Evolutionary conservation across 2,113 vertebrate species (phyloP), one percentile per base, ranked within the genome.

Genomic region (Hystrix cristata): DNA sequence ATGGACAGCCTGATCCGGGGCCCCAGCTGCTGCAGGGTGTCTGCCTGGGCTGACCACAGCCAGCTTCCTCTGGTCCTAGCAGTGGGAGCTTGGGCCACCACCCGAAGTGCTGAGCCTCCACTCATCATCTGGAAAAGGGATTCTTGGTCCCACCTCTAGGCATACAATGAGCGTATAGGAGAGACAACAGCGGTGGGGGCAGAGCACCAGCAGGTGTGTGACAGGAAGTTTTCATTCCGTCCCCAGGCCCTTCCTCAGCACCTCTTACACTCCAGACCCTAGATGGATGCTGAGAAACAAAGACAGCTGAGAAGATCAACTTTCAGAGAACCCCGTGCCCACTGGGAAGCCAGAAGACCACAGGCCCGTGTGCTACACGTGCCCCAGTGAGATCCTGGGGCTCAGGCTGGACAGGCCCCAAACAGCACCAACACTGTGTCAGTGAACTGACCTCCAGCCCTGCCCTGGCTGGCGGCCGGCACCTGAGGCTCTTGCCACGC

Each of bases 91-190:
- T 48, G 29, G 15, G 62, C 23, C 27, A 62, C n/a, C 29, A 7
- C 4, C 0, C 38, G 7, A 23, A 64, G 4, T n/a, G 65, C 46
- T 57, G 21, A 76, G 14, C 2, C n/a, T 69, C 34, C 55, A 4
- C 51, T 95, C 67, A 16, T 76, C 27, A 14, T 21, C 27, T 59
- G 10, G 2, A 19, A 5, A n/a, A 53, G 7, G 18, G 12, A 2
- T 21, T 25, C 1, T n/a, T 23, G 21, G 21, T 3, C 5, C 15
- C 27, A 3, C 3, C 2, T 14, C 1, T 2, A n/a, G 5, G 38
- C 10, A 0, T 19, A 9, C 55, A 18, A 6, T n/a, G 48, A 11
- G 27, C 29, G 14, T 55, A 16, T 11, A 38, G 8, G 10, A n/a
- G 14, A 71, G 55, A 31, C 46, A 31, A 29, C 34, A 0, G 38